phyloP scores from a whole-genome alignment of 2,797 vertebrate genomes.

The Pseudopleuronectes americanus region DNA sequence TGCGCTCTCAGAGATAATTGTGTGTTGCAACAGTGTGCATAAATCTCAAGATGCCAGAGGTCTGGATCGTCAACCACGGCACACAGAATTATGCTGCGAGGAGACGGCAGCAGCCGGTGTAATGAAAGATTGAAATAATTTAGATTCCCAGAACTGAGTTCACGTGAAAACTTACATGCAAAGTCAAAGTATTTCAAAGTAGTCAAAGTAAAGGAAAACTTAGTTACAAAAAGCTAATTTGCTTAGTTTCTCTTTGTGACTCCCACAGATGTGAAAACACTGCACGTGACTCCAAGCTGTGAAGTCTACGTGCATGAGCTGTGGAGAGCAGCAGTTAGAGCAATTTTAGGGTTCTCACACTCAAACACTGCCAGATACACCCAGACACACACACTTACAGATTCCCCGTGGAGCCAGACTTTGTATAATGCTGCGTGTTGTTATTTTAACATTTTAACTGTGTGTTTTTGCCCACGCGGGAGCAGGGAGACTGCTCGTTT shows the following conservation, averaged over 20 bases:
- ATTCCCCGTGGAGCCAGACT: constrained; percentile 42
- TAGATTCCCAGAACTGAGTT: constrained; percentile 16
- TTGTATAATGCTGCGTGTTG: constrained; percentile 32
- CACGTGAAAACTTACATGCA: constrained; percentile 1
- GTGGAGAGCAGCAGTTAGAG: constrained; percentile 40
- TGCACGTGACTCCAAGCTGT: constrained; percentile 37
- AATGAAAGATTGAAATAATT: constrained; percentile 9
- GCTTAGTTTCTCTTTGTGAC: no score
- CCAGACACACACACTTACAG: constrained; percentile 35
- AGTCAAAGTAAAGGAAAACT: no score
- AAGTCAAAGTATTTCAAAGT: constrained; percentile 34
- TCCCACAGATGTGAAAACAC: constrained; percentile 41
- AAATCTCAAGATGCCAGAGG: constrained; percentile 17
- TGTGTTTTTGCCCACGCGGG: no score
- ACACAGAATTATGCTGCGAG: constrained; percentile 3
- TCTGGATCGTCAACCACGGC: not conserved
- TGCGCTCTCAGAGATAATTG: constrained; percentile 18
- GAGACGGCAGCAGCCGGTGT: constrained; percentile 3
- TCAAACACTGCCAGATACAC: constrained; percentile 25
- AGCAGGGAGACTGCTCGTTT: no score
- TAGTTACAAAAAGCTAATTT: no score
- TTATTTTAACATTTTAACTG: constrained; percentile 29
- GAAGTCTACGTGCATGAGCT: constrained; percentile 32
- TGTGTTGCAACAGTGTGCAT: constrained; percentile 31
- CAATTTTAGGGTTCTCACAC: constrained; percentile 27